phyloP scores from a whole-genome alignment of 2,797 vertebrate genomes.

The Trichosurus vulpecula region DNA sequence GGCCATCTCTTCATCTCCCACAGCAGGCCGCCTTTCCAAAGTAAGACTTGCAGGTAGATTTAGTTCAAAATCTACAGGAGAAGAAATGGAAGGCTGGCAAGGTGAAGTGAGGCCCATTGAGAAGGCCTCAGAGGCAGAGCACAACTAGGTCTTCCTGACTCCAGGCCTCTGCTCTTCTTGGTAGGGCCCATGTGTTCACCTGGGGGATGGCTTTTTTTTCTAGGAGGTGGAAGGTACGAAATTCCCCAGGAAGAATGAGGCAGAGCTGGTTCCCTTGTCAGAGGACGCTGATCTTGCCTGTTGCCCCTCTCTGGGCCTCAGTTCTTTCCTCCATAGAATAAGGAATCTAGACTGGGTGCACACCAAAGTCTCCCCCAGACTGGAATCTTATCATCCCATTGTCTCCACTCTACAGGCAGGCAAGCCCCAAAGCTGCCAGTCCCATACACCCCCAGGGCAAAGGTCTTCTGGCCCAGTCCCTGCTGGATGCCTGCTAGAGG shows the following conservation, averaged over 20 bases:
- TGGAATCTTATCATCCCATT: fast-evolving
- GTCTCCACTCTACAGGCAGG: no score
- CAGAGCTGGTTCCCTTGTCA: neutral
- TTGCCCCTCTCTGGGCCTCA: neutral
- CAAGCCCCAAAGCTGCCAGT: neutral
- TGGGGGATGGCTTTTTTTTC: neutral
- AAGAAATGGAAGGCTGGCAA: neutral
- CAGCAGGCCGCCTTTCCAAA: neutral
- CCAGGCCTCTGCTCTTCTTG: neutral
- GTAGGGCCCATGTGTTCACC: neutral
- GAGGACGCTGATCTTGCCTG: neutral
- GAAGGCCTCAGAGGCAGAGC: neutral
- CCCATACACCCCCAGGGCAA: neutral
- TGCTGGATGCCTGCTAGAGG: neutral
- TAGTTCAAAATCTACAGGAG: neutral
- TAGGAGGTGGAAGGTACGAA: neutral
- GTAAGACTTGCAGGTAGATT: neutral
- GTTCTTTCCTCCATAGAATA: neutral
- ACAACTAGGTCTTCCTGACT: neutral
- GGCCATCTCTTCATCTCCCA: no score
- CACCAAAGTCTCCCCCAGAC: fast-evolving
- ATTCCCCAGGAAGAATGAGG: neutral
- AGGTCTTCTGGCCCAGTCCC: neutral
- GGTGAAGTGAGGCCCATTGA: neutral
- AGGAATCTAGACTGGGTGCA: neutral